phyloP scores from a whole-genome alignment of 2,113 vertebrate genomes.

The Archocentrus centrarchus region DNA sequence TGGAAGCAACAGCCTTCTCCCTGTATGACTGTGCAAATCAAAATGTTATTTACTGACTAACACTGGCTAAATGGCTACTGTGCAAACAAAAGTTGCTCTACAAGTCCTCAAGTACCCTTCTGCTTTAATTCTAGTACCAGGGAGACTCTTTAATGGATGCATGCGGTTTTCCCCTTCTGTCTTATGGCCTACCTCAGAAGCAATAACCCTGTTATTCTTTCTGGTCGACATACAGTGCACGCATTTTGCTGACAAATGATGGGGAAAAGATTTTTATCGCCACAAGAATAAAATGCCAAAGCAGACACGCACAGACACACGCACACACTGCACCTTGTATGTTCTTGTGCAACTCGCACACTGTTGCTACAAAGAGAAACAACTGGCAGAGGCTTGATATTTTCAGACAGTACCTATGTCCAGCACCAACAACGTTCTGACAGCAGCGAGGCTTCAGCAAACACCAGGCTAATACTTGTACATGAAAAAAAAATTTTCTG shows the following conservation, averaged over 20 bases:
- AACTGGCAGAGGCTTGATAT: neutral
- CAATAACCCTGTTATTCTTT: neutral
- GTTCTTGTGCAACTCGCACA: neutral
- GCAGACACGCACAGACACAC: too few species aligned
- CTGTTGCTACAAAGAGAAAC: neutral
- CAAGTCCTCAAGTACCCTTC: neutral
- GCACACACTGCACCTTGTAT: neutral
- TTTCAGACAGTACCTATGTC: slow-evolving; percentile 13
- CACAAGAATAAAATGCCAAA: neutral
- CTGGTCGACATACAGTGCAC: fast-evolving
- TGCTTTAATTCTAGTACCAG: neutral
- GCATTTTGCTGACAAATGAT: neutral
- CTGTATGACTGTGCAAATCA: neutral
- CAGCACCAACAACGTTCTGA: neutral
- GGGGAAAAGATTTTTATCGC: neutral
- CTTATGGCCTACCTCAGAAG: too few species aligned
- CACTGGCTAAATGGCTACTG: neutral
- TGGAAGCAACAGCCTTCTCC: neutral
- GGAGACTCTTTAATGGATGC: neutral
- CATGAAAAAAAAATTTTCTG: neutral
- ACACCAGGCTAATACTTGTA: slow-evolving; percentile 9
- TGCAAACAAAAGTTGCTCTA: slow-evolving; percentile 9
- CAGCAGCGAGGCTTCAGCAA: slow-evolving; percentile 12
- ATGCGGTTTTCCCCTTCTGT: too few species aligned
- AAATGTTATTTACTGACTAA: slow-evolving; percentile 1